Evolutionary conservation across 2,797 vertebrate genomes (phyloP), one percentile per base, ranked within the genome.

Genomic region (Percopsis omiscomaycus): DNA sequence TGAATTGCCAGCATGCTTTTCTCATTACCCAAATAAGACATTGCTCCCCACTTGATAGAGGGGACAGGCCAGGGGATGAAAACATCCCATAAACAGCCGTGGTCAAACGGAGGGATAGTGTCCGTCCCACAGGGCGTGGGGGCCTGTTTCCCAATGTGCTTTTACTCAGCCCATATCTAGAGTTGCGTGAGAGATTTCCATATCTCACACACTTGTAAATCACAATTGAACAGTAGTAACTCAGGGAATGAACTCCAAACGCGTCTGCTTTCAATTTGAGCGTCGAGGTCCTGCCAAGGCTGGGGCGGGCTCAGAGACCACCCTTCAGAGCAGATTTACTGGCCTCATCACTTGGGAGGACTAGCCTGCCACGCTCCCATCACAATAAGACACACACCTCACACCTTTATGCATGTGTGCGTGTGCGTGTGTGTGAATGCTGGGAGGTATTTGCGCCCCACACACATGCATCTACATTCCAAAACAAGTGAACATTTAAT

Each of bases 191-290:
- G 94, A 95, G 90, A 93, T 92, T 93, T 90, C 93, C 91, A 92
- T 91, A 91, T 91, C 93, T 95, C 91, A 92, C 90, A 88, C 86
- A 90, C 85, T 93, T 93, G 91, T 96, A 95, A 93, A 95, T 95
- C 93, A 94, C 92, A 92, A 91, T 86, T 83, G 89, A 94, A 94
- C 91, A 89, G 93, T 94, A 95, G 95, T 94, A 94, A 95, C 92
- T 94, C 91, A 92, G 89, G 90, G 90, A 93, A 93, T 86, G 91
- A 95, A 93, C 92, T 91, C 87, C 89, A 92, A 94, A 93, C 90
- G 92, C 79, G 92, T 92, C 94, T 96, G 96, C 89, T 95, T 97
- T 92, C 92, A 92, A 95, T 96, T 94, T 92, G 83, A 86, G 75
- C 77, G 80, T 80, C 83, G 82, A 82, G 81, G 83, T 78, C 88